Conservation (phyloP, 2,888 invertebrate species). For the Sialis lutaria region DNA sequence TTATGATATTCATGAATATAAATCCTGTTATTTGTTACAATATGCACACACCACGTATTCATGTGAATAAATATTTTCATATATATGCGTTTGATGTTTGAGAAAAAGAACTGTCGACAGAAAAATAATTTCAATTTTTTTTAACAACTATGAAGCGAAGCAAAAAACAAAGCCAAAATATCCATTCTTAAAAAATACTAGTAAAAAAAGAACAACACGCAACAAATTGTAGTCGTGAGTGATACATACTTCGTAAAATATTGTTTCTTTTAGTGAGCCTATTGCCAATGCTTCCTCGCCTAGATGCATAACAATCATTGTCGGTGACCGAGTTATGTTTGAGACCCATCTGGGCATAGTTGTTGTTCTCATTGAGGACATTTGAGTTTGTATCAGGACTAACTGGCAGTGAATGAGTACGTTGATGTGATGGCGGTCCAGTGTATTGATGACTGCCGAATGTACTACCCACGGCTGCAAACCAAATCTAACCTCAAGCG, state of each 20-base stretch:
- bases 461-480: conserved; percentile 4
- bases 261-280: conserved; percentile 3
- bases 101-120: too few species aligned
- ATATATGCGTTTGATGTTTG: too few species aligned
- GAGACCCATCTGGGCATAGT: conserved; percentile 13
- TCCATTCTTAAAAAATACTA: too few species aligned
- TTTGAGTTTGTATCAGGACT: conserved; percentile 6
- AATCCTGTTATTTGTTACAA: too few species aligned
- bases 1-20: too few species aligned
- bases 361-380: conserved; percentile 5
- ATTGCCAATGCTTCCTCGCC: conserved; percentile 6
- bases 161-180: too few species aligned
- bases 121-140: too few species aligned
- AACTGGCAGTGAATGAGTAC: conserved; percentile 52
- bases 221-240: too few species aligned
- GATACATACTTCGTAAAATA: conserved; percentile 4
- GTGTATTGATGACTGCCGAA: neutral
- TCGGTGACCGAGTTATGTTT: conserved; percentile 4
- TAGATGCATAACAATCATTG: conserved; percentile 2
- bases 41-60: too few species aligned
- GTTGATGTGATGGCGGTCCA: conserved; percentile 32
- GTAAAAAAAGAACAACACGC: too few species aligned
- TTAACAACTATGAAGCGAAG: too few species aligned
- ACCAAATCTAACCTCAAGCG: conserved; percentile 1
- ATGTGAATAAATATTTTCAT: too few species aligned